A percentile compares a stretch with the other conserved stretches of the same genome.
These are phyloP conservation scores for Frankliniella fusca DNA, from an alignment of 2,888 invertebrate genomes.

Conservation along the genomic window DNA sequence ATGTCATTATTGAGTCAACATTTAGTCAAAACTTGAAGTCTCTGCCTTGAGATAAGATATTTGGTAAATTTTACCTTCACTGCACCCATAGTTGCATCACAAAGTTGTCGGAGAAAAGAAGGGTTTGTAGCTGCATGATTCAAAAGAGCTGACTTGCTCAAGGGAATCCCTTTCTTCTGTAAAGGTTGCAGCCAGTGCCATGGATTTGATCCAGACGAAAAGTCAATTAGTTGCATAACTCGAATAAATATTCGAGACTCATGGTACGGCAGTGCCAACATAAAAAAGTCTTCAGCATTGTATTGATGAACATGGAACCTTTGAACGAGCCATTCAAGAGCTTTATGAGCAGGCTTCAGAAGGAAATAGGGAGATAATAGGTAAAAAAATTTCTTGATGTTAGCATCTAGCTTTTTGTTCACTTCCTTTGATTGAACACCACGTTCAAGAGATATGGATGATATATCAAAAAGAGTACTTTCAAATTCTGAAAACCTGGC, in stretches of 20 bases:
- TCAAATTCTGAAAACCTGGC: conserved; percentile 68
- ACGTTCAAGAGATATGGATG: conserved; percentile 75
- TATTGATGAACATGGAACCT: conserved; percentile 84
- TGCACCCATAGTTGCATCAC: conserved; percentile 54
- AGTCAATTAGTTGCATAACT: conserved; percentile 68
- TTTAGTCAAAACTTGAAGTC: background rate
- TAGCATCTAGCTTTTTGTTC: conserved; percentile 70
- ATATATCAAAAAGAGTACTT: conserved; percentile 68
- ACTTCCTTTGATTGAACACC: conserved; percentile 68
- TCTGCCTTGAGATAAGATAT: background rate
- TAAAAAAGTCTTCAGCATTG: conserved; percentile 75
- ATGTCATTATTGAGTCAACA: background rate
- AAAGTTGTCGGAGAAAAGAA: conserved; percentile 61
- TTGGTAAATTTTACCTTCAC: conserved; percentile 49
- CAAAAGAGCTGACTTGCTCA: conserved; percentile 67
- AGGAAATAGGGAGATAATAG: conserved; percentile 84
- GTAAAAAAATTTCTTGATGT: conserved; percentile 73
- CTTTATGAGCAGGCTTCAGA: conserved; percentile 78
- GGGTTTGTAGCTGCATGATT: conserved; percentile 65
- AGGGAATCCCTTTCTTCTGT: conserved; percentile 68
- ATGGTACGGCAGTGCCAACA: conserved; percentile 85
- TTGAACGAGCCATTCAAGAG: conserved; percentile 91
- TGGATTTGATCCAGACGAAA: conserved; percentile 55
- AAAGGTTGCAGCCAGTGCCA: conserved; percentile 75
- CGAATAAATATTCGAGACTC: conserved; percentile 84